phyloP scores from a whole-genome alignment of 2,113 vertebrate species.

The Misgurnus mizolepis region DNA sequence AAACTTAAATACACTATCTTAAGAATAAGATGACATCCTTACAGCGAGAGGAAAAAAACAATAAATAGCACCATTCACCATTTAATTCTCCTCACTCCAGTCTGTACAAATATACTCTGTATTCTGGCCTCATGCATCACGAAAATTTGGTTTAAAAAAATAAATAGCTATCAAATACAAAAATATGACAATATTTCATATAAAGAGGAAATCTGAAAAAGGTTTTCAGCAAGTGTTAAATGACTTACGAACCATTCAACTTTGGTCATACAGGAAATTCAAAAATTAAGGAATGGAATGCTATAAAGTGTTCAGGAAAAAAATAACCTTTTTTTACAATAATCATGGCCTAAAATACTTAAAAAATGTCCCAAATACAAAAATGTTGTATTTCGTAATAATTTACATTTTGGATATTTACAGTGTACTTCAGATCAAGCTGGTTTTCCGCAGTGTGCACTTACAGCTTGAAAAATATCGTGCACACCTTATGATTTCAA shows the following conservation, averaged over 20 bases:
- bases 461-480: background rate
- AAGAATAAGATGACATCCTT: slow-evolving; percentile 5
- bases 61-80: slow-evolving; percentile 44
- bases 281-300: slow-evolving; percentile 31
- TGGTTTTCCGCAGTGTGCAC: background rate
- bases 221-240: slow-evolving; percentile 56
- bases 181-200: slow-evolving; percentile 76
- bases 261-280: slow-evolving; percentile 45
- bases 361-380: slow-evolving; percentile 19
- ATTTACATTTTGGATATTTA: slow-evolving; percentile 2
- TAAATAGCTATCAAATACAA: slow-evolving; percentile 81
- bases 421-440: background rate
- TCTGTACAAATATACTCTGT: slow-evolving; percentile 29
- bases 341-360: background rate
- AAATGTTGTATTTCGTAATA: background rate
- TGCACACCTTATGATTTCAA: background rate
- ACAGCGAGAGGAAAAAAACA: slow-evolving; percentile 25
- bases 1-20: background rate
- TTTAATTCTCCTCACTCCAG: slow-evolving; percentile 9
- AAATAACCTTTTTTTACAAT: slow-evolving; percentile 8
- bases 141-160: slow-evolving; percentile 63
- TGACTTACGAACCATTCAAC: slow-evolving; percentile 54
- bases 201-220: slow-evolving; percentile 67
- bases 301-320: background rate
- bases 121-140: slow-evolving; percentile 24